A percentile compares a stretch with the other conserved stretches of the same genome.
These are phyloP conservation scores for Hirudo medicinalis DNA, from an alignment of 1,140 invertebrate species.

Conservation along the genomic window DNA sequence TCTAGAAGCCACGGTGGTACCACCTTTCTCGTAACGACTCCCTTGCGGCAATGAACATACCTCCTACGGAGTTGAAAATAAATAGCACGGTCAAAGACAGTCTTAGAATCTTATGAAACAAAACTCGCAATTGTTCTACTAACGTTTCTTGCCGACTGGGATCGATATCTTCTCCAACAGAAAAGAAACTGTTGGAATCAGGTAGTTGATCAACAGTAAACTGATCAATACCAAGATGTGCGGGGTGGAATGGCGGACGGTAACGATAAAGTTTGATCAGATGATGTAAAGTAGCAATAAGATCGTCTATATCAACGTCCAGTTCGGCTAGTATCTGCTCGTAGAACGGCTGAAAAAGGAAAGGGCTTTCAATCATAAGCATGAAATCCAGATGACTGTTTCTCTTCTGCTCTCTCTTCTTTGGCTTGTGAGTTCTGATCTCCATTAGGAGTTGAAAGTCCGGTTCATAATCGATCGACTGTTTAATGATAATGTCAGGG, in stretches of 20 bases:
- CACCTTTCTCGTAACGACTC: not conserved
- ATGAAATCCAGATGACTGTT: conserved; percentile 4
- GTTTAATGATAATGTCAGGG: not conserved
- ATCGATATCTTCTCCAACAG: not conserved
- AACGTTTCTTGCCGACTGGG: not conserved
- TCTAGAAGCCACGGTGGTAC: not conserved
- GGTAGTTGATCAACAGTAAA: not conserved
- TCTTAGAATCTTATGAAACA: too few species aligned
- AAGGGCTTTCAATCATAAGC: not conserved
- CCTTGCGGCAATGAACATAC: not conserved
- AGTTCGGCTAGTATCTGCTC: not conserved
- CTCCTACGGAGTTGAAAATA: not conserved
- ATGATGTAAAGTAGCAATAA: not conserved
- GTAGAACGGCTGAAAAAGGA: conserved; percentile 1
- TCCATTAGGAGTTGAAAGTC: not conserved
- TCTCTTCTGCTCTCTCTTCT: conserved; percentile 7
- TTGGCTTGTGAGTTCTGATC: not conserved
- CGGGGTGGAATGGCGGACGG: conserved; percentile 1
- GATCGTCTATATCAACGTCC: not conserved
- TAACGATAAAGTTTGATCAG: not conserved
- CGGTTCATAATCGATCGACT: not conserved
- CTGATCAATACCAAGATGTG: not conserved
- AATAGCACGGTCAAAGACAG: too few species aligned
- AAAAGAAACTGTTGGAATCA: not conserved
- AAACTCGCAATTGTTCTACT: too few species aligned